Evolutionary conservation across 2,113 vertebrate genomes (phyloP).

Genomic region (Rhinolophus sinicus): DNA sequence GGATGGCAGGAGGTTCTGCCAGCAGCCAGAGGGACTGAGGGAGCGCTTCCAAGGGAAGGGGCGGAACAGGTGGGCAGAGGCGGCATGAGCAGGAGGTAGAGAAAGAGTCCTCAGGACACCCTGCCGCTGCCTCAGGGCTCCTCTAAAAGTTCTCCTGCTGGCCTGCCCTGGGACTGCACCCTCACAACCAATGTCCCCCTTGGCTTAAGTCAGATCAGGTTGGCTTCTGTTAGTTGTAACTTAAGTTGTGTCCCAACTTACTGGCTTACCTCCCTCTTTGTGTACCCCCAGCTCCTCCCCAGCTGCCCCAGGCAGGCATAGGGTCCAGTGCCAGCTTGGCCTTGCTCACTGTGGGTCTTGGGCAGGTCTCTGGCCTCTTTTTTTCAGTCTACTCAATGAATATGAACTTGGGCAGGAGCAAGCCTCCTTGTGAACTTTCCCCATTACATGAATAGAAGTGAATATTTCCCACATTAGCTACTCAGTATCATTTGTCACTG

Average conservation of each 20-base stretch:
- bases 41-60: not conserved
- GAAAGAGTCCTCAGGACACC: not conserved
- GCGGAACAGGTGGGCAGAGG: not conserved
- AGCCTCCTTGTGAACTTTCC: not conserved
- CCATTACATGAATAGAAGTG: not conserved
- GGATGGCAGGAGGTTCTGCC: not conserved
- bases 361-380: not conserved
- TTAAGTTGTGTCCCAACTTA: not conserved
- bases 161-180: not conserved
- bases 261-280: not conserved
- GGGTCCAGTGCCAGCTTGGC: not conserved
- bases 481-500: not conserved
- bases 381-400: not conserved
- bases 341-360: not conserved
- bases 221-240: not conserved
- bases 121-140: not conserved
- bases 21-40: not conserved
- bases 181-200: not conserved
- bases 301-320: accelerated
- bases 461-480: not conserved
- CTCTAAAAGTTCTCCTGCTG: not conserved
- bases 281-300: too few relatives aligned
- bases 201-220: not conserved
- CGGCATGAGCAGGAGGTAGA: accelerated
- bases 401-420: not conserved